Evolutionary conservation across 2,113 vertebrate species (phyloP).

Genomic region (Labrus mixtus): DNA sequence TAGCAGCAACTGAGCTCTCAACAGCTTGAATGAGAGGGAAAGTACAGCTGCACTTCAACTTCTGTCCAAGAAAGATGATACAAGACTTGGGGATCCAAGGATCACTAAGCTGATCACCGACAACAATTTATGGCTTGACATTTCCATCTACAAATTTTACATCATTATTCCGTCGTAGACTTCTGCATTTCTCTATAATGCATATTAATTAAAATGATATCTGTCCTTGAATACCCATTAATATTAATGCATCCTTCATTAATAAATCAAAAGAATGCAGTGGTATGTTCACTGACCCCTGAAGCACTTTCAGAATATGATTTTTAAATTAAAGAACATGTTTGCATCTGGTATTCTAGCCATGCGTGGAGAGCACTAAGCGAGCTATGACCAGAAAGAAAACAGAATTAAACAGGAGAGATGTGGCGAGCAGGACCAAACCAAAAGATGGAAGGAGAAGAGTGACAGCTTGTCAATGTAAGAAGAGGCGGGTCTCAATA

Average conservation of each 20-base stretch:
- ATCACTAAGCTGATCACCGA: background rate
- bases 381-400: background rate
- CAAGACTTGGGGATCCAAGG: no score
- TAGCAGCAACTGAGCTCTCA: no score
- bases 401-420: slow-evolving; percentile 7
- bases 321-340: slow-evolving; percentile 17
- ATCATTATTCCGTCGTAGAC: slow-evolving; percentile 4
- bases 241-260: slow-evolving; percentile 57
- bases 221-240: slow-evolving; percentile 58
- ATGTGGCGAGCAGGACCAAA: slow-evolving; percentile 16
- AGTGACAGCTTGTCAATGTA: slow-evolving; percentile 63
- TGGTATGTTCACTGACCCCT: slow-evolving; percentile 32
- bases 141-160: slow-evolving; percentile 4
- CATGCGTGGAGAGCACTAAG: background rate
- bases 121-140: background rate
- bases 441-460: slow-evolving; percentile 22
- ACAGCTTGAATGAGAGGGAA: no score
- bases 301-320: slow-evolving; percentile 15
- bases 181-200: slow-evolving; percentile 31
- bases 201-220: slow-evolving; percentile 42
- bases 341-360: slow-evolving; percentile 11
- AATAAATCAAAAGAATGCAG: slow-evolving; percentile 61
- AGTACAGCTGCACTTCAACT: no score
- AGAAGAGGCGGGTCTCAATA: slow-evolving; percentile 53
- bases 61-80: no score